Conservation (phyloP, 2,113 vertebrate genomes). For the Paradisaea rubra region DNA sequence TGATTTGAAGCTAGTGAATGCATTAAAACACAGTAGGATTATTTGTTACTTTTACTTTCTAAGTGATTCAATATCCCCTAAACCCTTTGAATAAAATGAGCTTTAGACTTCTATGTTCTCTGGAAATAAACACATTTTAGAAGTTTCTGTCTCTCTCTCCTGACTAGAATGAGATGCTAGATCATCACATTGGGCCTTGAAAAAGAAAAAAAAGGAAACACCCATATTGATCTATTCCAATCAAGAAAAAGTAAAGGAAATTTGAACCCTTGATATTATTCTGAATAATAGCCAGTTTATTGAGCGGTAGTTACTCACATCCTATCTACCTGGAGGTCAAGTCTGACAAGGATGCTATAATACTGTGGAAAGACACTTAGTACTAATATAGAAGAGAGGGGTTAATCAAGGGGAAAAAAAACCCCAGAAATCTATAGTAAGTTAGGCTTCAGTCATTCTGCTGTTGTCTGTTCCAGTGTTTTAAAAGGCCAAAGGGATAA, state of each 20-base stretch:
- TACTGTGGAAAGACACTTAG: background rate
- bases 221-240: background rate
- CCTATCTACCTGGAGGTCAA: background rate
- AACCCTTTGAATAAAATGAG: background rate
- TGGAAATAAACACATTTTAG: background rate
- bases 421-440: background rate
- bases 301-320: background rate
- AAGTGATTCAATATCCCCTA: background rate
- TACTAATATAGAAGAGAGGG: background rate
- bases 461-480: background rate
- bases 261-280: background rate
- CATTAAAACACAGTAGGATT: conserved; percentile 14
- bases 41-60: background rate
- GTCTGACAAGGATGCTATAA: background rate
- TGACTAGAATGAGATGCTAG: background rate
- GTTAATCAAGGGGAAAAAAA: background rate
- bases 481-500: background rate
- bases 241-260: background rate
- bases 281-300: background rate
- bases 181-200: background rate
- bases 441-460: background rate
- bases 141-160: background rate
- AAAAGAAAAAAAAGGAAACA: background rate
- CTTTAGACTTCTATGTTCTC: background rate
- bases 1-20: conserved; percentile 91